Percentiles rank a stretch among this genome's conserved stretches.
These are phyloP conservation scores for Temnopleurus reevesii DNA, from an alignment of 53 echinoderm and acorn worm genomes.

Conservation along the genomic window DNA sequence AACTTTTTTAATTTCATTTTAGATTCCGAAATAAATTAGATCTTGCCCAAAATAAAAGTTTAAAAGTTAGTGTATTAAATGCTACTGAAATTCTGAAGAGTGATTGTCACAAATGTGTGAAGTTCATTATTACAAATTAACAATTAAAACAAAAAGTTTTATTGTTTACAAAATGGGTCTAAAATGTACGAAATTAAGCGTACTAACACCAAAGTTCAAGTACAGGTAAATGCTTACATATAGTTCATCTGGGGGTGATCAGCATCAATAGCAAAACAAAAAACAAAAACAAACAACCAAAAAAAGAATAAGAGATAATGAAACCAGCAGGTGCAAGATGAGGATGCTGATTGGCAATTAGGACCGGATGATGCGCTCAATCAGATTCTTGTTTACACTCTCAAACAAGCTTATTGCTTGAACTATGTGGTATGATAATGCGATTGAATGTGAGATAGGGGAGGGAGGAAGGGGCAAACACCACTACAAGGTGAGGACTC, in stretches of 20 bases:
- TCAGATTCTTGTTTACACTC: constrained; percentile 1
- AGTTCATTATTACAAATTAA: too few relatives aligned
- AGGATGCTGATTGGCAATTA: constrained; percentile 20
- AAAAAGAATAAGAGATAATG: background rate
- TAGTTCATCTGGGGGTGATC: background rate
- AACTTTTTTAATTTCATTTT: too few relatives aligned
- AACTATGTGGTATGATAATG: background rate
- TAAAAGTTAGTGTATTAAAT: too few relatives aligned
- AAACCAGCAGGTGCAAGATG: background rate
- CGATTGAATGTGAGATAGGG: background rate
- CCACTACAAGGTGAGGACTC: background rate
- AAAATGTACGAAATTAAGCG: too few relatives aligned
- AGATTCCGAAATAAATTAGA: too few relatives aligned
- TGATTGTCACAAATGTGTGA: too few relatives aligned
- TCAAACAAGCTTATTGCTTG: background rate
- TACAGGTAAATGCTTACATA: background rate
- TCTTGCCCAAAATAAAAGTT: too few relatives aligned
- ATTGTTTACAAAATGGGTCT: too few relatives aligned
- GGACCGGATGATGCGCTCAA: background rate
- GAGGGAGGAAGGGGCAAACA: too few relatives aligned
- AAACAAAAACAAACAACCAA: background rate
- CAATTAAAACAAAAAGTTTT: too few relatives aligned
- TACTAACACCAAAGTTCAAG: too few relatives aligned
- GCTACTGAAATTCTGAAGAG: too few relatives aligned
- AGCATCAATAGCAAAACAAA: background rate